phyloP scores from a whole-genome alignment of 1,140 invertebrate species.

The Drosophila pseudoananassae region DNA sequence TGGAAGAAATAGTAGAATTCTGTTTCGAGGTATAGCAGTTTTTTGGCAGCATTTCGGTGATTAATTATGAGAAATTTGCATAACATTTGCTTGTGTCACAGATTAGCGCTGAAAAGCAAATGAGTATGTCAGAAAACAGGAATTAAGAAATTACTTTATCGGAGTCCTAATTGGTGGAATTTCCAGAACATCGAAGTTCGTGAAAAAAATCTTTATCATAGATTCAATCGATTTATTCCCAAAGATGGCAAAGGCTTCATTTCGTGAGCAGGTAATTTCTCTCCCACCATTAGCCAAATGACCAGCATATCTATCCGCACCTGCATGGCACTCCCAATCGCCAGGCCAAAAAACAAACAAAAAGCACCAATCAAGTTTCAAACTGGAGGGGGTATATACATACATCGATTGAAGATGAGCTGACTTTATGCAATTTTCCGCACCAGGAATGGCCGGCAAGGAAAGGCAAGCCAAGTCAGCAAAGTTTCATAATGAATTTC shows the following conservation, averaged over 20 bases:
- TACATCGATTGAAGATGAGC: conserved; percentile 66
- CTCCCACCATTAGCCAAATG: conserved; percentile 58
- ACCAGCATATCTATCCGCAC: conserved; percentile 51
- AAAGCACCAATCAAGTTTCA: conserved; percentile 60
- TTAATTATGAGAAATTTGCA: conserved; percentile 40
- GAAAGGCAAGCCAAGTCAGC: conserved; percentile 41
- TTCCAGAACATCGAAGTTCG: neutral
- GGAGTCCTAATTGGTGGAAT: neutral
- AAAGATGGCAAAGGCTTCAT: conserved; percentile 28
- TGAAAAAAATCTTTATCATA: neutral
- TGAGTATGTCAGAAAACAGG: conserved; percentile 35
- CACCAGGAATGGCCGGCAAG: conserved; percentile 59
- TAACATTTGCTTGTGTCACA: conserved; percentile 31
- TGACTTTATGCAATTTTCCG: conserved; percentile 69
- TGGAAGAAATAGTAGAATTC: conserved; percentile 5
- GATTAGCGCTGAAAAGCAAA: conserved; percentile 21
- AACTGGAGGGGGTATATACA: conserved; percentile 19
- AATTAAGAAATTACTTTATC: neutral
- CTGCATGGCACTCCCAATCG: conserved; percentile 62
- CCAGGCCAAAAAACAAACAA: conserved; percentile 23
- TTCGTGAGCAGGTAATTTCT: conserved; percentile 18
- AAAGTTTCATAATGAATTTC: conserved; percentile 68
- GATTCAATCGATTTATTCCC: conserved; percentile 5
- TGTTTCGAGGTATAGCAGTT: conserved; percentile 28
- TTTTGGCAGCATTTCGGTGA: conserved; percentile 27